phyloP scores from a whole-genome alignment of 2,888 invertebrate species.

The Cerastoderma edule region DNA sequence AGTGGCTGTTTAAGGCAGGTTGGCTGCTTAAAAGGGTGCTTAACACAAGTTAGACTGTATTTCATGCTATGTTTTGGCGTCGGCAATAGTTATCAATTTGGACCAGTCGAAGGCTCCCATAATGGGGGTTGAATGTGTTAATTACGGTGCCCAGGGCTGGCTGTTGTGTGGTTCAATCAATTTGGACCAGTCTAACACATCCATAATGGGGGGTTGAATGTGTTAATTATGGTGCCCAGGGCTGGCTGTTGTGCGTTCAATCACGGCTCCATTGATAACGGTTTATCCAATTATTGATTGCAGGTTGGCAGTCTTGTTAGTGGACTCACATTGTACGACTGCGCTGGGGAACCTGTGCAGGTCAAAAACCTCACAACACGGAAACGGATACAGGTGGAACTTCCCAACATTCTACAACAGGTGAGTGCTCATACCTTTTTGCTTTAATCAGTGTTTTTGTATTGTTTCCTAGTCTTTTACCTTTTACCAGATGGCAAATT shows the following conservation, averaged over 20 bases:
- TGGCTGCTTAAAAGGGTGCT: too few species aligned
- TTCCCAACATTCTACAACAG: constrained; percentile 64
- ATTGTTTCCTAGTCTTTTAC: too few species aligned
- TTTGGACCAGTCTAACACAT: too few species aligned
- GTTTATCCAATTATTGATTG: constrained; percentile 29
- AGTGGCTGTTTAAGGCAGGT: too few species aligned
- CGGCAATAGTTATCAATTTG: not conserved
- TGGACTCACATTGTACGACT: constrained; percentile 74
- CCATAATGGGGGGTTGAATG: too few species aligned
- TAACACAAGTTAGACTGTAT: too few species aligned
- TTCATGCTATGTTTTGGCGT: not conserved
- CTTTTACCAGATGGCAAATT: too few species aligned
- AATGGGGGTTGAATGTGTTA: too few species aligned
- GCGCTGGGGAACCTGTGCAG: constrained; percentile 68
- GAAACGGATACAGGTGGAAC: constrained; percentile 68
- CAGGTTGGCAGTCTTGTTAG: constrained; percentile 77
- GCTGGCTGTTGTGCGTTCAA: constrained; percentile 2
- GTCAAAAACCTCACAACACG: constrained; percentile 65
- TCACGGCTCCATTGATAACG: constrained; percentile 17
- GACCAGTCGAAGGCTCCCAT: not conserved
- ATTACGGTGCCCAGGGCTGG: too few species aligned
- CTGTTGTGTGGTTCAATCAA: too few species aligned
- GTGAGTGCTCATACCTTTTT: constrained; percentile 56
- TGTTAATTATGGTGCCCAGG: too few species aligned
- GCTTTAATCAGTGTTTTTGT: too few species aligned